Percentiles rank a stretch among this genome's conserved stretches.
phyloP scores from a whole-genome alignment of 1,140 invertebrate species.

The Temnothorax nylanderi region DNA sequence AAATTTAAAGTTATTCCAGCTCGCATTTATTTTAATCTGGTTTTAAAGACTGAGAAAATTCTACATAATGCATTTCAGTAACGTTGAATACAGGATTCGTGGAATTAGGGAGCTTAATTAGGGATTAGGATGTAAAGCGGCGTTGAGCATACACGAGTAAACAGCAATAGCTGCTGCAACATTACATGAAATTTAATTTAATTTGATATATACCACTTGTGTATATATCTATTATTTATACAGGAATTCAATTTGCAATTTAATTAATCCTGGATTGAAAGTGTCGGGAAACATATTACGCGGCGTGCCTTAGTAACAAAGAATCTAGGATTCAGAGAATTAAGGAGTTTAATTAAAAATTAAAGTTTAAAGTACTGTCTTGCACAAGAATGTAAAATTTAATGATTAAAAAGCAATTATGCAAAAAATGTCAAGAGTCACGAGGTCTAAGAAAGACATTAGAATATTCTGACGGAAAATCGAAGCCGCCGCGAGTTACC shows the following conservation, averaged over 20 bases:
- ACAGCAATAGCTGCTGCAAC: conserved; percentile 36
- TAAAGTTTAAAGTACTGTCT: not conserved
- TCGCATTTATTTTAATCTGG: conserved; percentile 36
- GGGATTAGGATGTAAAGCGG: conserved; percentile 48
- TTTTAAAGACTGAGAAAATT: conserved; percentile 51
- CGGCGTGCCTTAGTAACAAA: not conserved
- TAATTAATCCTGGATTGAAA: conserved; percentile 37
- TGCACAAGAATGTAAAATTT: not conserved
- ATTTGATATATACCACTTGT: conserved; percentile 29
- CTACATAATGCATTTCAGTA: conserved; percentile 26
- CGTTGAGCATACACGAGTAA: conserved; percentile 43
- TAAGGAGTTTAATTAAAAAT: conserved; percentile 35
- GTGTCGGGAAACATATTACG: not conserved
- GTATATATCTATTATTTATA: conserved; percentile 40
- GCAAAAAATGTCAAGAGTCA: not conserved
- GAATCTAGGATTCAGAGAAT: conserved; percentile 6
- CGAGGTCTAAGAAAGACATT: not conserved
- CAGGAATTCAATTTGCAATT: conserved; percentile 40
- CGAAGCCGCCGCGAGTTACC: not conserved
- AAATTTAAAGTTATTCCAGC: conserved; percentile 35
- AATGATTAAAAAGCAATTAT: not conserved
- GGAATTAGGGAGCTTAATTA: conserved; percentile 58
- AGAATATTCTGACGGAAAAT: conserved; percentile 25
- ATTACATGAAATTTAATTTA: conserved; percentile 52
- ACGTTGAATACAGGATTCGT: conserved; percentile 24